Percentiles rank a stretch among this genome's conserved stretches.
Evolutionary conservation across 2,888 invertebrate species (phyloP).

Genomic region (Polyommatus icarus): DNA sequence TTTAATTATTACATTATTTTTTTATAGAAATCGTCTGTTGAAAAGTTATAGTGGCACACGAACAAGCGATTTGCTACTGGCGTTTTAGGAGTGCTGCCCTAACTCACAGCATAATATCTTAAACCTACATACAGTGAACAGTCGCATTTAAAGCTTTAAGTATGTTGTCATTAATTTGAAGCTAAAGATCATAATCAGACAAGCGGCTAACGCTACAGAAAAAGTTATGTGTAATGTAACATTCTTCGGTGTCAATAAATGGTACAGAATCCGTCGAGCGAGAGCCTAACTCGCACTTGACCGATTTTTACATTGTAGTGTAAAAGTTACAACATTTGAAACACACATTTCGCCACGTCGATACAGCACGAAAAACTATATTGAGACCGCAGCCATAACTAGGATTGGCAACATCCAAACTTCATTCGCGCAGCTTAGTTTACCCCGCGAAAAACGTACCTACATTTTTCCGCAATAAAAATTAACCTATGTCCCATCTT

Average conservation of each 20-base stretch:
- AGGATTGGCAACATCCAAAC: background rate
- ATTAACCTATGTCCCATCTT: no score
- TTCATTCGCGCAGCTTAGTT: background rate
- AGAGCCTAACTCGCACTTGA: no score
- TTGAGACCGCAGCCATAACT: background rate
- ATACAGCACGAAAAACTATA: background rate
- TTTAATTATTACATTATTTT: no score
- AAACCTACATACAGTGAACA: background rate
- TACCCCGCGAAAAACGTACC: background rate
- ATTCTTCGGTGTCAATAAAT: no score
- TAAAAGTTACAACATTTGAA: background rate
- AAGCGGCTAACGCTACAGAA: no score
- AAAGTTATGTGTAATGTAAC: no score
- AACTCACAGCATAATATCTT: background rate
- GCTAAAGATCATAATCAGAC: no score
- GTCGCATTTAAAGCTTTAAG: no score
- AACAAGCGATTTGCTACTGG: background rate
- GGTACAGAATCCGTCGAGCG: no score
- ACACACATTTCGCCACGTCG: constrained; percentile 2
- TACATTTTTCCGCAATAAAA: no score
- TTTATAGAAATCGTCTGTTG: background rate
- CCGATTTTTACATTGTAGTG: no score
- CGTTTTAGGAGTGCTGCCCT: background rate
- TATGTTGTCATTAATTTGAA: no score
- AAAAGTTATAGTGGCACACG: background rate